Base-by-base conservation (phyloP, 2,888 invertebrate genomes). In the Dyspetes luteomarginatus region DNA sequence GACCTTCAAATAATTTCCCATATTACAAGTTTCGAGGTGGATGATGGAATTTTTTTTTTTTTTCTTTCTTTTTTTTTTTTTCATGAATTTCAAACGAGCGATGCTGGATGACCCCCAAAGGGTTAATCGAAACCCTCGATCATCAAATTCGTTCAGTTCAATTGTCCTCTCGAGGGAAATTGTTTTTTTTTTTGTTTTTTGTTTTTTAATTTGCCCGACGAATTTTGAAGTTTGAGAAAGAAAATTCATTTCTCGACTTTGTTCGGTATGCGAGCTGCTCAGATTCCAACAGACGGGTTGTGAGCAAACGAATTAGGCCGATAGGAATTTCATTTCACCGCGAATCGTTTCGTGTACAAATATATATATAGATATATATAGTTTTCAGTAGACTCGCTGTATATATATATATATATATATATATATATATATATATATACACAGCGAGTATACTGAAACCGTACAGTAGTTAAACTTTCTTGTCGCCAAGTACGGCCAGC, bases 401-500 rank as follows among this genome's bases (percentile, higher is more conserved):
- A 52, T 62, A 15, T 24, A 36, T 4, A 22, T 45, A 22, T n/a
- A 19, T n/a, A n/a, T n/a, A n/a, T n/a, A n/a, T n/a, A n/a, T 0
- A n/a, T 56, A n/a, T 26, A 28, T 56, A n/a, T n/a, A 36, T 45
- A 43, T 24, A 50, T 80, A 77, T 48, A 4, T 26, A 2, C 7
- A 19, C 22, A 7, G 24, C 41, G 19, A 43, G n/a, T 62, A 30
- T 62, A 62, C 36, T 43, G 50, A 43, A 73, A 74, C n/a, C 60
- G 72, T 60, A 69, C 64, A 74, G 78, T 82, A 71, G 74, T 85
- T 83, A 81, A 83, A 85, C 88, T 89, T 89, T 89, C 89, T 84
- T 88, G 88, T 85, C 84, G 78, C 89, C 89, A 88, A 89, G 86
- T 89, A 89, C 86, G 89, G 89, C 78, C 77, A 82, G 69, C n/a